Evolutionary conservation across 2,888 invertebrate genomes (phyloP), one percentile per base, ranked within the genome.

Genomic region (Bembecia ichneumoniformis): DNA sequence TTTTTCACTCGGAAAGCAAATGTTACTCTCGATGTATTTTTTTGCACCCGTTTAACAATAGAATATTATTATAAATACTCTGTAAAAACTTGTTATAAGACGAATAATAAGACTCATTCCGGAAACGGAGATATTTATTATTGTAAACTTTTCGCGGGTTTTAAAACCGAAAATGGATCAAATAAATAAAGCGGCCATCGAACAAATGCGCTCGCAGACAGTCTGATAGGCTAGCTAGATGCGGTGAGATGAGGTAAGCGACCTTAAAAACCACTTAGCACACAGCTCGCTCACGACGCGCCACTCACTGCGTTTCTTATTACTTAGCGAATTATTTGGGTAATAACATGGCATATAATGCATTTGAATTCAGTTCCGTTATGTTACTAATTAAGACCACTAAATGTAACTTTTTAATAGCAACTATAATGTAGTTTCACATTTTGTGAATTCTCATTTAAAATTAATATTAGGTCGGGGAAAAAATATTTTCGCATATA

Each of bases 201-300:
- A 54, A 67, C 67, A 69, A 74, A 74, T 71, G 74, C 72, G 70
- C 74, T 68, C 68, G 71, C 68, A 71, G 72, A 66, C 68, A 71
- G 71, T 66, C 40, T 40, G 40, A 40, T 5, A 14, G 13, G 40
- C 40, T 35, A 35, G 35, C 35, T 40, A 71, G 64, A 65, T 67
- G 64, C 69, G 64, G 64, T 59, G 65, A 66, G 75, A 79, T 83
- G 83, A 84, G 83, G 83, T 84, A 84, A 83, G 79, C 81, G 83
- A 83, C 82, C 83, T 84, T 82, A 82, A 76, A 72, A 81, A 77
- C 76, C 83, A 86, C 83, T 84, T 84, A 82, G 75, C 79, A 71
- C 74, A 64, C 73, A 58, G 58, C 71, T 70, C 66, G 71, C 71
- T 72, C 71, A 62, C 63, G 64, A 62, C 71, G 57, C 66, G 66